Evolutionary conservation across 2,113 vertebrate genomes (phyloP).

Genomic region (Lynx canadensis): DNA sequence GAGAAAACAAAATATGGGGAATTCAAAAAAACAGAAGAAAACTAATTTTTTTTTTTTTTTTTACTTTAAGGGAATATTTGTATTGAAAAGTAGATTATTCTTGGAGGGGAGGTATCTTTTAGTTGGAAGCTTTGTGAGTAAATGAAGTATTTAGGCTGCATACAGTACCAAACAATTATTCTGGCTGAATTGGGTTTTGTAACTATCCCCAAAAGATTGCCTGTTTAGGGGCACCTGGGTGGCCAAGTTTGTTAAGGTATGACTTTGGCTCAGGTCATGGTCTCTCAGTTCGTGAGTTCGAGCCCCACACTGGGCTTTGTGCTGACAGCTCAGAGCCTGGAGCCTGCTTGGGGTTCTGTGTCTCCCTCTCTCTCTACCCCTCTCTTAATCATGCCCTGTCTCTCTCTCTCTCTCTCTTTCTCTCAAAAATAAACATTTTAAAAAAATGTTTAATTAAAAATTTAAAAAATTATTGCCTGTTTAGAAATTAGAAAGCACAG

Average conservation of each 20-base stretch:
- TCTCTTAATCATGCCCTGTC: no score
- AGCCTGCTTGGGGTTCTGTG: no score
- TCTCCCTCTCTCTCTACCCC: no score
- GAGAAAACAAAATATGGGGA: not conserved
- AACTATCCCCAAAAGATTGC: not conserved
- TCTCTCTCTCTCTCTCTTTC: no score
- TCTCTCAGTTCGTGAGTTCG: no score
- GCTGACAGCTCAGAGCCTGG: no score
- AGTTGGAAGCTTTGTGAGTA: not conserved
- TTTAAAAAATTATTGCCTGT: not conserved
- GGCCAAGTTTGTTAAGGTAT: no score
- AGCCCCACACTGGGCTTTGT: no score
- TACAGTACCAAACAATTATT: not conserved
- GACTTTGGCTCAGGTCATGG: no score
- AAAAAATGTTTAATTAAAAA: no score
- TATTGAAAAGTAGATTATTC: not conserved
- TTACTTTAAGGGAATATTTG: not conserved
- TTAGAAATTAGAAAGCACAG: not conserved
- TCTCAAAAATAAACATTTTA: no score
- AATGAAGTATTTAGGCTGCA: not conserved
- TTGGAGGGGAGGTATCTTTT: not conserved
- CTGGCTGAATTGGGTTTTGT: not conserved
- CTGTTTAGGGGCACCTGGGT: not conserved
- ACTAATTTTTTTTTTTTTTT: constrained; percentile 7
- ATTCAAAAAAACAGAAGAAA: not conserved